phyloP scores from a whole-genome alignment of 2,797 vertebrate species.

The Leptoclinus maculatus region DNA sequence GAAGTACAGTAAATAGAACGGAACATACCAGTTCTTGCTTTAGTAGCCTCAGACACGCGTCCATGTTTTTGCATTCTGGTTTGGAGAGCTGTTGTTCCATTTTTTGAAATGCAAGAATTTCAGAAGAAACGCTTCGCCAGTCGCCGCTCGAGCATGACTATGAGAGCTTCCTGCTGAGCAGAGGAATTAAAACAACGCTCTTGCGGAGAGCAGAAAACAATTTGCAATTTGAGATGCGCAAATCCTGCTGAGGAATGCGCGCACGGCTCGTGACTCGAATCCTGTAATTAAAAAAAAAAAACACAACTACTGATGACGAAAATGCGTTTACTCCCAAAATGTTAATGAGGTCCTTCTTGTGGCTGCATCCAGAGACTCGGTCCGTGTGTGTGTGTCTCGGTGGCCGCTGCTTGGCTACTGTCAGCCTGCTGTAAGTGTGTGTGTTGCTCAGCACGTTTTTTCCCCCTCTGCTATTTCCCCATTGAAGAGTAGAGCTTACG shows the following conservation, averaged over 20 bases:
- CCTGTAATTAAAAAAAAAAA: not conserved
- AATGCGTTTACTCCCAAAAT: constrained; percentile 65
- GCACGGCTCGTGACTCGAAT: constrained; percentile 54
- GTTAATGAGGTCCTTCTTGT: constrained; percentile 47
- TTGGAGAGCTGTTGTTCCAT: constrained; percentile 74
- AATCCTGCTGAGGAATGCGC: constrained; percentile 74
- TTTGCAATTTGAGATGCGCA: constrained; percentile 47
- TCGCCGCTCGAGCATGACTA: constrained; percentile 55
- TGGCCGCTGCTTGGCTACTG: constrained; percentile 28
- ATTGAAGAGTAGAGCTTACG: constrained; percentile 77
- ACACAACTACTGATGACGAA: constrained; percentile 47
- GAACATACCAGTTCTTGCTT: constrained; percentile 85
- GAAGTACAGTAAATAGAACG: constrained; percentile 5
- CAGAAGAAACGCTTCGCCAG: constrained; percentile 42
- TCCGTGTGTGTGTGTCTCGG: constrained; percentile 16
- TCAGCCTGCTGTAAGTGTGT: constrained; percentile 11
- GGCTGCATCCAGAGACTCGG: constrained; percentile 16
- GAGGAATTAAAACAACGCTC: constrained; percentile 12
- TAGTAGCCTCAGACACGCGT: constrained; percentile 83
- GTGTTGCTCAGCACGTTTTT: constrained; percentile 24
- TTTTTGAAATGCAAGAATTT: constrained; percentile 20
- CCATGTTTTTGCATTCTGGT: constrained; percentile 81
- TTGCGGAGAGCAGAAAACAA: constrained; percentile 1
- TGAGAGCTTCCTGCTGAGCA: constrained; percentile 8
- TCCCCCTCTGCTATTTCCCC: constrained; percentile 48